Evolutionary conservation across 2,888 invertebrate species (phyloP), one percentile per base, ranked within the genome.

Genomic region (Microctonus aethiopoides): DNA sequence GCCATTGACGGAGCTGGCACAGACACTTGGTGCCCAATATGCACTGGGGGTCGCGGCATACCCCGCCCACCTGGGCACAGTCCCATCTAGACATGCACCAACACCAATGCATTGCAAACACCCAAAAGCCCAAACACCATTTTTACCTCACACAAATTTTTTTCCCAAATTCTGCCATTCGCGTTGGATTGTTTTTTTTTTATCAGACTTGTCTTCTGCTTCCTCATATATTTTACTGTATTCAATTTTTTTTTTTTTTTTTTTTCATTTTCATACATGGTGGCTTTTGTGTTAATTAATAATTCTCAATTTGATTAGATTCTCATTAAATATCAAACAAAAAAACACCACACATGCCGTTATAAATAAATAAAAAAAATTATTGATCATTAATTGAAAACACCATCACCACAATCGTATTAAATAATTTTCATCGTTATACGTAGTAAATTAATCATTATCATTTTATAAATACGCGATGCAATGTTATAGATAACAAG

Each of bases 81-180:
- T 80, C 86, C 86, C 86, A 86, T 86, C 86, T 86, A 86, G 82
- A 86, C 86, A 86, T 86, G 86, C 86, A 86, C 86, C 86, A 86
- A 86, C 86, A 86, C 86, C 86, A 86, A 85, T 85, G 85, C 86
- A 85, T 86, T 86, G 86, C 86, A 86, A 84, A 86, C 85, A 86
- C 83, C 81, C 85, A 84, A 46, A n/a, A 83, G 83, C 84, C 80
- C 84, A 80, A 84, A 86, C 82, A 84, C 83, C 83, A 79, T 78
- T 81, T 81, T 16, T 80, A 79, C 78, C 82, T n/a, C n/a, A n/a
- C n/a, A n/a, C 82, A 81, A 84, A 78, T 80, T 80, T 81, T 79
- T 77, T 74, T 77, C 75, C 75, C 67, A 76, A 70, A 62, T 68
- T 68, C 66, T 20, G 73, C 71, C 67, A 61, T 39, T 41, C 59